Base-by-base conservation (phyloP, 2,113 vertebrate genomes). In the Circaetus gallicus region DNA sequence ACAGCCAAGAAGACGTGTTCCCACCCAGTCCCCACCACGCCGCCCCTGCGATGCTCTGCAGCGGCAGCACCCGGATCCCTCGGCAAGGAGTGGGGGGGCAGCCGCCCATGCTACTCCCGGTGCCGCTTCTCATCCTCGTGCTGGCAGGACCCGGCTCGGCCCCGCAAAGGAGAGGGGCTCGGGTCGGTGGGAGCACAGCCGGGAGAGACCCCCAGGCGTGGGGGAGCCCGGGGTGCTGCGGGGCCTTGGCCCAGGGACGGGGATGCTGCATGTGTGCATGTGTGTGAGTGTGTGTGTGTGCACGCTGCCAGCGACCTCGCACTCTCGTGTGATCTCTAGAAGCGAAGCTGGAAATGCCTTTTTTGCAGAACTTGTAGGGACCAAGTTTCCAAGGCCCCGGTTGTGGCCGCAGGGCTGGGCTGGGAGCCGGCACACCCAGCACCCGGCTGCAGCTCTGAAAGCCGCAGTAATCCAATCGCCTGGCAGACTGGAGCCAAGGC, bases 61-160 rank as follows among this genome's bases (percentile, higher is more conserved):
- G 2, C 0, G 6, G 29, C 58, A 49, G 58, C 8, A 4, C 45
- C 26, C 0, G 2, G 34, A 38, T 76, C 45, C 29, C 45, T 62
- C 4, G 11, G 55, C 40, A 16, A 28, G 59, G 66, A 45, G 36
- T 38, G 2, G 0, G 32, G 25, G 38, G 22, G 17, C 38, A 38
- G 69, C n/a, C 0, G 0, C 26, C 49, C 10, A 1, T 1, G 5
- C 31, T 49, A 18, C 11, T 14, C 45, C 52, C 6, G 1, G 16
- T 42, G 58, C 72, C 6, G 3, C 52, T 84, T 73, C 69, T 88
- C 7, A 0, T 49, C 36, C 42, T 49, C 0, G 11, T 21, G 74
- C 62, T 63, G 61, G 77, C 53, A 61, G 67, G n/a, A 71, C 7
- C 55, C 9, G 8, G 47, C 77, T 83, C 14, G 13, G 22, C 58